Percentiles rank a stretch among this genome's conserved stretches.
phyloP scores from a whole-genome alignment of 92 coral and sea anemone species.

The Heteractis magnifica region DNA sequence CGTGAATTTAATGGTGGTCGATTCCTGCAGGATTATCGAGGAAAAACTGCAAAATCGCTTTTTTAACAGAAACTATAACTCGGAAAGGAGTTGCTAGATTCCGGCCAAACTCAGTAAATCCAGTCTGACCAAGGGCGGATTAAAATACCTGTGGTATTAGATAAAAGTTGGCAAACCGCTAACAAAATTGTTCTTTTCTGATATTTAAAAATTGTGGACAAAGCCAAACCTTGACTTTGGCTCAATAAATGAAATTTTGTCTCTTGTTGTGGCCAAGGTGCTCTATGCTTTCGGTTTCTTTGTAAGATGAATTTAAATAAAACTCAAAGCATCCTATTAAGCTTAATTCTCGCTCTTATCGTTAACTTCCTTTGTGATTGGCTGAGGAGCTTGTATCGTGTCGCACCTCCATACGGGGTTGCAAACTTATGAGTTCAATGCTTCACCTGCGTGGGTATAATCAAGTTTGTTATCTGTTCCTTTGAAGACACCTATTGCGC shows the following conservation, averaged over 20 bases:
- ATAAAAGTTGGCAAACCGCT: too few relatives aligned
- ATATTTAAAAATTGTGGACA: neutral
- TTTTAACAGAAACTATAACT: too few relatives aligned
- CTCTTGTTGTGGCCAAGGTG: neutral
- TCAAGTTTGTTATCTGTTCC: neutral
- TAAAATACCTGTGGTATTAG: too few relatives aligned
- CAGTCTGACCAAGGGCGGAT: too few relatives aligned
- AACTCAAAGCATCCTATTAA: neutral
- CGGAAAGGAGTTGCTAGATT: too few relatives aligned
- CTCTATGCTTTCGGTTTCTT: constrained; percentile 7
- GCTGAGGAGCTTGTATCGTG: neutral
- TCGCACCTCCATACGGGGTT: neutral
- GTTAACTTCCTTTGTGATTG: neutral
- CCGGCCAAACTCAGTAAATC: too few relatives aligned
- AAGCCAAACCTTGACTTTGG: neutral
- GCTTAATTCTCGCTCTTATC: constrained; percentile 1
- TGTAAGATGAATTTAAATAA: neutral
- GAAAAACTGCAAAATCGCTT: too few relatives aligned
- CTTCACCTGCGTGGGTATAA: neutral
- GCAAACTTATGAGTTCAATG: neutral
- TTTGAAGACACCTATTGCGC: neutral
- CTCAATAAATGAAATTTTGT: neutral
- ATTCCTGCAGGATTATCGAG: too few relatives aligned
- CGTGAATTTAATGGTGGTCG: too few relatives aligned
- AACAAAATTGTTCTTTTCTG: too few relatives aligned